Evolutionary conservation across 2,797 vertebrate genomes (phyloP).

Genomic region (Phataginus tetradactyla): DNA sequence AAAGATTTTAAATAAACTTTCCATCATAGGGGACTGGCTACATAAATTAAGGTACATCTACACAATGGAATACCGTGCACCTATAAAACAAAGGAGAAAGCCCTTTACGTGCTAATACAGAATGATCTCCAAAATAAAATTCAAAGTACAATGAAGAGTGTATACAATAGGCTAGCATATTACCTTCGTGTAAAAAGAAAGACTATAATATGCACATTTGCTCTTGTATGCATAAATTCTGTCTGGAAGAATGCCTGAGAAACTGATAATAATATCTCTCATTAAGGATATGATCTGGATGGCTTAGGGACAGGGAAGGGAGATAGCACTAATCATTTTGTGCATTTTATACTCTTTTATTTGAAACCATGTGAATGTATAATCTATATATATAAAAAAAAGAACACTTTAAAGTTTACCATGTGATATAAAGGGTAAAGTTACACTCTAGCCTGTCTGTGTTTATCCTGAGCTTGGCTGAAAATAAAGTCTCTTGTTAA

Average conservation of each 20-base stretch:
- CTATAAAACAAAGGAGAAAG: background rate
- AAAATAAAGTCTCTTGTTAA: background rate
- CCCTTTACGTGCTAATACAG: background rate
- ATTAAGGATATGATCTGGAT: background rate
- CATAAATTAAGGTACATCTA: background rate
- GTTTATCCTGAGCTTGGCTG: constrained; percentile 3
- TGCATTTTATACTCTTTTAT: background rate
- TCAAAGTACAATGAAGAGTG: background rate
- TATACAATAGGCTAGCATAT: background rate
- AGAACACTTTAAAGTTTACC: background rate
- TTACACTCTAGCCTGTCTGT: background rate
- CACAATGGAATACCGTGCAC: background rate
- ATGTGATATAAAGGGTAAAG: background rate
- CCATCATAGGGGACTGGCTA: background rate
- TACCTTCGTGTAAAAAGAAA: background rate
- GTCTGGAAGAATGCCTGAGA: background rate
- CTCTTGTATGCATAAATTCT: background rate
- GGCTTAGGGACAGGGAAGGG: background rate
- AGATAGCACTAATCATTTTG: background rate
- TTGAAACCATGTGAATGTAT: background rate
- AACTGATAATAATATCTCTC: background rate
- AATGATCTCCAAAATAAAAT: background rate
- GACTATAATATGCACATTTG: background rate
- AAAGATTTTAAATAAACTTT: background rate
- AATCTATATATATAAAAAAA: background rate